A percentile compares a stretch with the other conserved stretches of the same genome.
phyloP scores from a whole-genome alignment of 2,888 invertebrate species.

The Odontothrips loti region DNA sequence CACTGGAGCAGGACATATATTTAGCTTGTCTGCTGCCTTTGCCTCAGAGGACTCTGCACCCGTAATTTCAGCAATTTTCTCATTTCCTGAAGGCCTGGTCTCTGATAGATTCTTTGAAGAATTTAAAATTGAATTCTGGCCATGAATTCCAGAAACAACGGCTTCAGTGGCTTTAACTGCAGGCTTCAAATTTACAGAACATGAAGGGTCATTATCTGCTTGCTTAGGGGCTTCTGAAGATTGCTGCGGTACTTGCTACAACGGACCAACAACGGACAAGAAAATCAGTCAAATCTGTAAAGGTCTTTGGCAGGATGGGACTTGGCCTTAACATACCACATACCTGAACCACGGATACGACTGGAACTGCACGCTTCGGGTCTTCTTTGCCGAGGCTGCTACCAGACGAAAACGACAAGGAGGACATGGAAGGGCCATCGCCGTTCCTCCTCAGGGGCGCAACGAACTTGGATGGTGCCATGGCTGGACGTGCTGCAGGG shows the following conservation, averaged over 20 bases:
- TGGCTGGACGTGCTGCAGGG: background rate
- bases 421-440: background rate
- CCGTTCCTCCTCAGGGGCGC: background rate
- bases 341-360: background rate
- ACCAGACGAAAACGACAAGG: background rate
- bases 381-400: background rate
- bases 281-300: no score
- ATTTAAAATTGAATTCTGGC: background rate
- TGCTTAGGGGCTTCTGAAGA: no score
- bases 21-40: no score
- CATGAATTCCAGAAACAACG: background rate
- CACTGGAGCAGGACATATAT: no score
- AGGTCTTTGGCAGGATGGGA: background rate
- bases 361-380: background rate
- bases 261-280: background rate
- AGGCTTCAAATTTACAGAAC: background rate
- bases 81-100: background rate
- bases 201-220: background rate
- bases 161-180: background rate
- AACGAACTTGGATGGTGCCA: background rate
- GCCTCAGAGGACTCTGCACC: background rate
- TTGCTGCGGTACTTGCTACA: no score
- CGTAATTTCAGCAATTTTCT: background rate
- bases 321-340: background rate
- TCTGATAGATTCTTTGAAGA: background rate